Evolutionary conservation across 2,888 invertebrate genomes (phyloP).

Genomic region (Rambutsinella grinnellia): DNA sequence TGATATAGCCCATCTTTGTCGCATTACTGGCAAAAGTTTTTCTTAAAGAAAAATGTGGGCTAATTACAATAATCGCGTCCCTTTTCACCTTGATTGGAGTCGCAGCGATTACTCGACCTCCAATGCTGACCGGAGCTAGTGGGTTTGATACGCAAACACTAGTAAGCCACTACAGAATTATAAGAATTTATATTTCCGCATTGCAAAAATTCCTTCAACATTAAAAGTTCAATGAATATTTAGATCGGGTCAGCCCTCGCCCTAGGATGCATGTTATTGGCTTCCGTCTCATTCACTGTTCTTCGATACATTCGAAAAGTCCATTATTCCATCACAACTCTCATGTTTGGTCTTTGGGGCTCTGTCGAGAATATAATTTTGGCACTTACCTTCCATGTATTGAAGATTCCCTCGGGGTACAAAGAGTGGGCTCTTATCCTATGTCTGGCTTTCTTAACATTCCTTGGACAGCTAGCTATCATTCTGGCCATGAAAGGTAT

Average conservation of each 20-base stretch:
- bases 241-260: constrained; percentile 56
- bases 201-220: not conserved
- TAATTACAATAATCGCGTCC: constrained; percentile 60
- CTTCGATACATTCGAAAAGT: constrained; percentile 58
- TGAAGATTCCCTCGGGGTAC: constrained; percentile 39
- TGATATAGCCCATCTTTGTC: constrained; percentile 52
- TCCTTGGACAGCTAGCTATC: constrained; percentile 60
- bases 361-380: constrained; percentile 52
- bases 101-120: constrained; percentile 53
- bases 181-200: not conserved
- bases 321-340: constrained; percentile 58
- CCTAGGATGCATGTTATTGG: constrained; percentile 56
- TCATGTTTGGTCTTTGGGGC: constrained; percentile 61
- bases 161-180: constrained; percentile 36
- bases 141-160: constrained; percentile 55
- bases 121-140: constrained; percentile 55
- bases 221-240: not conserved
- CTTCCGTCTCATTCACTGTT: constrained; percentile 55
- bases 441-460: constrained; percentile 48
- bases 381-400: constrained; percentile 39
- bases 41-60: constrained; percentile 58
- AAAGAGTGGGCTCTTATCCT: constrained; percentile 47
- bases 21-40: constrained; percentile 48
- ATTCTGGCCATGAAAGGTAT: constrained; percentile 62
- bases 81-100: constrained; percentile 57